Evolutionary conservation across 1,140 invertebrate species (phyloP).

Genomic region (Popillia japonica): DNA sequence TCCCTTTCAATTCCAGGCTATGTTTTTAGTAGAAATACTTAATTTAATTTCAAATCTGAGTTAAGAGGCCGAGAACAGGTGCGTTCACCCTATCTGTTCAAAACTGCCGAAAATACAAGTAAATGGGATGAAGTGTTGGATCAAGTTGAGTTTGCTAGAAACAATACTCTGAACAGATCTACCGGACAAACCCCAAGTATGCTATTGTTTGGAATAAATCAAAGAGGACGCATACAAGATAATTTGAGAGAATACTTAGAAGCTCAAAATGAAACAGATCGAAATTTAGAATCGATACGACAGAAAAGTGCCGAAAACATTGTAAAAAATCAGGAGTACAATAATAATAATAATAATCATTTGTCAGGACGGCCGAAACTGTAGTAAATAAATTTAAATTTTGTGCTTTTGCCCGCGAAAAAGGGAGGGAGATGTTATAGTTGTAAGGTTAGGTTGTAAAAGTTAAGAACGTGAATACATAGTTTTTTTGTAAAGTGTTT

Average conservation of each 20-base stretch:
- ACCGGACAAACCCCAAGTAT: slow-evolving; percentile 46
- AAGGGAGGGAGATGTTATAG: no score
- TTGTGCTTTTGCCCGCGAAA: neutral
- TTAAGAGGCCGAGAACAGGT: no score
- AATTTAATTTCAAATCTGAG: no score
- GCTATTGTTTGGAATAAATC: slow-evolving; percentile 48
- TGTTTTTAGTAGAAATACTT: no score
- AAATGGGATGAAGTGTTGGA: slow-evolving; percentile 47
- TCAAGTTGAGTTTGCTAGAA: slow-evolving; percentile 47
- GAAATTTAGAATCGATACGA: slow-evolving; percentile 37
- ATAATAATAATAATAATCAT: no score
- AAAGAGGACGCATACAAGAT: slow-evolving; percentile 23
- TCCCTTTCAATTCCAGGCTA: no score
- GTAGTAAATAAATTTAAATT: slow-evolving; percentile 19
- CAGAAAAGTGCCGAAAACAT: slow-evolving; percentile 27
- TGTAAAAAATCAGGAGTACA: slow-evolving; percentile 35
- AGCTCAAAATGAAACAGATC: neutral
- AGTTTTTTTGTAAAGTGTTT: neutral
- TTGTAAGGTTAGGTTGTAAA: no score
- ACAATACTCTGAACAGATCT: slow-evolving; percentile 48
- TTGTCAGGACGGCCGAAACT: slow-evolving; percentile 32
- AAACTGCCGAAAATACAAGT: slow-evolving; percentile 43
- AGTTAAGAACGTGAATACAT: no score
- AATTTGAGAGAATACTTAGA: slow-evolving; percentile 33
- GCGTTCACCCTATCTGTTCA: slow-evolving; percentile 45